Evolutionary conservation across 2,113 vertebrate genomes (phyloP), one percentile per base, ranked within the genome.

Genomic region (Stegastes partitus): DNA sequence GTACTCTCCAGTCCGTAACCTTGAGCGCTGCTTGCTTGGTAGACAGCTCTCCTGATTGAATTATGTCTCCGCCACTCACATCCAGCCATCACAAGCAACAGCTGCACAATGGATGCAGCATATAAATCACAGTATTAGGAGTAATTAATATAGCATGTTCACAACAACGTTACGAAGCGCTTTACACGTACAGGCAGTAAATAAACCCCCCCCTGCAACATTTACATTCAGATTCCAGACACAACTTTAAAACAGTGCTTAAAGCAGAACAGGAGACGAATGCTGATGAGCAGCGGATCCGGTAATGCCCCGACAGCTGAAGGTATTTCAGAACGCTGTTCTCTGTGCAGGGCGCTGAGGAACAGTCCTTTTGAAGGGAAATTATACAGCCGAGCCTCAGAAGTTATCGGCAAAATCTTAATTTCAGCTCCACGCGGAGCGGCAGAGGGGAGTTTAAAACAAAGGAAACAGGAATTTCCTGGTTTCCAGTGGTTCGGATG

Each of bases 81-180:
- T 70, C 64, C 34, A 51, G 34, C 50, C 77, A 49, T 79, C 58
- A 39, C 54, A 74, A 79, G 71, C 66, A 89, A 84, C 84, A 82
- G 79, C 74, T 79, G 77, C 87, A 79, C 77, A 85, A 85, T 85
- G 69, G 68, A 86, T 69, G 42, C 14, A 56, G 75, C 61, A n/a
- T 49, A 79, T 82, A 83, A 82, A 85, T 87, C 72, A 58, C 56
- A 81, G 77, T 39, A 81, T 82, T 84, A 84, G 68, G 77, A 5
- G 11, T 69, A 78, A 86, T 77, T 79, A 55, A 84, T 81, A 51
- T 49, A 23, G 56, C 63, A 61, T 53, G 34, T 59, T 87, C 51
- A 45, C 57, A 83, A 63, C 81, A 58, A 22, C 65, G 73, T 74
- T 75, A 66, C 54, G 72, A 57, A 85, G 73, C 63, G 74, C 58